phyloP scores from a whole-genome alignment of 92 coral and sea anemone species.

The Porites divaricata region DNA sequence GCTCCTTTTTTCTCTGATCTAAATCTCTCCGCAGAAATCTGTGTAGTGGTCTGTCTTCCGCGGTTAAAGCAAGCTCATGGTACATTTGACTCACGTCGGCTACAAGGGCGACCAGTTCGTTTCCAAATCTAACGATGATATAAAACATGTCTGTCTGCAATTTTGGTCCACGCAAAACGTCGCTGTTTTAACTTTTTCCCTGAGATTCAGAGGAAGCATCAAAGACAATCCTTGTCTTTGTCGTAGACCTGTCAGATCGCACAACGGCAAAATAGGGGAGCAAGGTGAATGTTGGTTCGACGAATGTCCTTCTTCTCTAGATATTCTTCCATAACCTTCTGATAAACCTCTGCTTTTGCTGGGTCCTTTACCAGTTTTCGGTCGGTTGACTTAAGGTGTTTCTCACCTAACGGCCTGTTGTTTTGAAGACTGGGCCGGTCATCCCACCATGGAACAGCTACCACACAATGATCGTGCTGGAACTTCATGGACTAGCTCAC shows the following conservation, averaged over 20 bases:
- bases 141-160: conserved; percentile 42
- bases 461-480: not conserved
- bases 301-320: no score
- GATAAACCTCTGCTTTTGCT: no score
- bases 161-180: conserved; percentile 52
- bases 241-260: conserved; percentile 29
- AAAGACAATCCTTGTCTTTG: conserved; percentile 1
- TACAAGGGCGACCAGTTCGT: conserved; percentile 41
- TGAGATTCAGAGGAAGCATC: conserved; percentile 16
- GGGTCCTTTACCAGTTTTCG: no score
- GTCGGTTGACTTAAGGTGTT: no score
- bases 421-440: conserved; percentile 55
- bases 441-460: conserved; percentile 65
- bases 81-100: conserved; percentile 60
- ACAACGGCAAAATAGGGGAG: conserved; percentile 35
- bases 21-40: conserved; percentile 47
- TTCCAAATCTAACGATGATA: conserved; percentile 34
- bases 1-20: conserved; percentile 11
- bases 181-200: conserved; percentile 47
- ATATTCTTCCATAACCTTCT: no score
- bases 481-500: conserved; percentile 27
- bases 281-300: not conserved
- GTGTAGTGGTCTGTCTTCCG: conserved; percentile 49
- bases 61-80: conserved; percentile 30
- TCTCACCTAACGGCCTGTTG: conserved; percentile 14